Percentiles rank a stretch among this genome's conserved stretches.
Evolutionary conservation across 2,113 vertebrate genomes (phyloP).

Genomic region (Pyrgilauda ruficollis): DNA sequence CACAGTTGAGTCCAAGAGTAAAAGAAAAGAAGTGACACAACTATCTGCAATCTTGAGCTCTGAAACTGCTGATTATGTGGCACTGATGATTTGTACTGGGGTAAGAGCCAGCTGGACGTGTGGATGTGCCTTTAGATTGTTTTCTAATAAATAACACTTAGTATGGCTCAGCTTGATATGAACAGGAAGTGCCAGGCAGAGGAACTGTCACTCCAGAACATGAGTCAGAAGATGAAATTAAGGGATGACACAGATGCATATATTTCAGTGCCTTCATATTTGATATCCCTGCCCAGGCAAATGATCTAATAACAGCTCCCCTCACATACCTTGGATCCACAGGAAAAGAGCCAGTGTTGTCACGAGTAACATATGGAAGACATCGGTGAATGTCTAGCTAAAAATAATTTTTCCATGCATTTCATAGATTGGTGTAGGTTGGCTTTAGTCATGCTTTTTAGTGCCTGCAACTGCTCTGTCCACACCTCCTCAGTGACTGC

Average conservation of each 20-base stretch:
- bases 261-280: constrained; percentile 1
- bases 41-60: neutral
- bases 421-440: neutral
- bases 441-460: neutral
- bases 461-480: neutral
- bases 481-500: neutral
- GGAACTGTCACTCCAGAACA: neutral
- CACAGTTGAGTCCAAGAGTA: neutral
- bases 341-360: neutral
- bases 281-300: neutral
- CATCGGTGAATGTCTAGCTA: neutral
- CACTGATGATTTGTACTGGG: neutral
- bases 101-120: neutral
- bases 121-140: neutral
- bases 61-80: neutral
- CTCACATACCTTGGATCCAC: neutral
- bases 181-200: neutral
- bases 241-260: constrained; percentile 12
- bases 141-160: neutral
- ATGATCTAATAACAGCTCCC: neutral
- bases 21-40: neutral
- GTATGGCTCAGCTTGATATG: neutral
- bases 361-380: neutral
- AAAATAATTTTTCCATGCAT: neutral
- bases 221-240: constrained; percentile 18